Conservation (phyloP, 1,140 invertebrate species). For the Eumeta japonica region DNA sequence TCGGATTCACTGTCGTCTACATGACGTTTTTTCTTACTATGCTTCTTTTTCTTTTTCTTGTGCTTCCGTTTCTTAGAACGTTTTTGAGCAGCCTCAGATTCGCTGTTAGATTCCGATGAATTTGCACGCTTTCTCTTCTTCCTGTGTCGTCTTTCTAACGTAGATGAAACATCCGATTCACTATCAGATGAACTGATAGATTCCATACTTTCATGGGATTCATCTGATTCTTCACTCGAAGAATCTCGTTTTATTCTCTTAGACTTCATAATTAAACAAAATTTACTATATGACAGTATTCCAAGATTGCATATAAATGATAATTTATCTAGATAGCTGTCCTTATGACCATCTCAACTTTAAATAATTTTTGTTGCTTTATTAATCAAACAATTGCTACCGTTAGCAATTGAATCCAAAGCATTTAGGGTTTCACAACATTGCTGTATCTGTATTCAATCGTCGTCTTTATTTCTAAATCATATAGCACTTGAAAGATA, state of each 20-base stretch:
- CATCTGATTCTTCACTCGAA: constrained; percentile 42
- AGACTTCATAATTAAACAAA: constrained; percentile 32
- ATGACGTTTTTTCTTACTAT: constrained; percentile 45
- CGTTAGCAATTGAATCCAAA: too few relatives aligned
- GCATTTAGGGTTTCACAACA: too few relatives aligned
- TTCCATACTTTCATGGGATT: constrained; percentile 33
- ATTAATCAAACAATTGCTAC: too few relatives aligned
- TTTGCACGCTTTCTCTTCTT: constrained; percentile 49
- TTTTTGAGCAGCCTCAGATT: constrained; percentile 39
- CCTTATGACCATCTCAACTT: too few relatives aligned
- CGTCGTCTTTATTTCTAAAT: too few relatives aligned
- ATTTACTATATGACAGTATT: constrained; percentile 1
- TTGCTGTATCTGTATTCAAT: too few relatives aligned
- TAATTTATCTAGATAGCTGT: too few relatives aligned
- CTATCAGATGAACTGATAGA: constrained; percentile 44
- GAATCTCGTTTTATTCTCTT: constrained; percentile 39
- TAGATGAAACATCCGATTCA: constrained; percentile 41
- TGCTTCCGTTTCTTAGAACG: constrained; percentile 49
- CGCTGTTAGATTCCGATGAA: constrained; percentile 42
- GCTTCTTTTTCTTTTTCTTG: constrained; percentile 56
- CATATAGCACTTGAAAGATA: too few relatives aligned
- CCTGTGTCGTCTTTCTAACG: constrained; percentile 39
- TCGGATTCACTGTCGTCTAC: constrained; percentile 26
- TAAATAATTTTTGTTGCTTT: too few relatives aligned
- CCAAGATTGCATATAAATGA: too few relatives aligned